phyloP scores from a whole-genome alignment of 2,113 vertebrate species.

The Lethenteron reissneri region DNA sequence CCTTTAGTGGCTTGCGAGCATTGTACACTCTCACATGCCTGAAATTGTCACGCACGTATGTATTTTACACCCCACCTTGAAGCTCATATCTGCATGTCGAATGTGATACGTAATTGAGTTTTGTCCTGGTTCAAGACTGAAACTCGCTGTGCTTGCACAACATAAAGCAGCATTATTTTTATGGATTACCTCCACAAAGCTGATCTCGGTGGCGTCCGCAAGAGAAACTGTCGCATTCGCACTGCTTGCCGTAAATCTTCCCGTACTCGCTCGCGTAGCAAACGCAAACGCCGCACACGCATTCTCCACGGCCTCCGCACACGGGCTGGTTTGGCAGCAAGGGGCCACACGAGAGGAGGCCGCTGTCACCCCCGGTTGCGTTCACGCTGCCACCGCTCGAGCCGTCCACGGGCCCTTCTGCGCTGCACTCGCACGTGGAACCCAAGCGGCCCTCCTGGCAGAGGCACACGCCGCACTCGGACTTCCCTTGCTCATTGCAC shows the following conservation, averaged over 20 bases:
- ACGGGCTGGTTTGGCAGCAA: conserved; percentile 36
- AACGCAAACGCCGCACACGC: conserved; percentile 79
- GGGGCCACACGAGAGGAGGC: conserved; percentile 51
- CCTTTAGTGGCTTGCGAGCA: too few species aligned
- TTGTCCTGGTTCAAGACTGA: too few species aligned
- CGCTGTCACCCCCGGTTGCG: background rate
- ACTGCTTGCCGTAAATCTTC: conserved; percentile 79
- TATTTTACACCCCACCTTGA: too few species aligned
- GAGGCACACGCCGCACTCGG: background rate
- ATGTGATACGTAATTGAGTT: too few species aligned
- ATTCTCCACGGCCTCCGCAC: conserved; percentile 72
- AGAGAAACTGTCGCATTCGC: conserved; percentile 89
- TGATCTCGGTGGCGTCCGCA: conserved; percentile 72
- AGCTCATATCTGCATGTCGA: too few species aligned
- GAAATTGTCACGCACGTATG: too few species aligned
- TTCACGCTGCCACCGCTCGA: too few species aligned
- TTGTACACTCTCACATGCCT: too few species aligned
- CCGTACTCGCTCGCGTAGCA: conserved; percentile 86
- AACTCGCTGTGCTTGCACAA: too few species aligned
- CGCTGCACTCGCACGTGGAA: background rate
- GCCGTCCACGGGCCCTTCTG: too few species aligned
- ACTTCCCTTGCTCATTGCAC: background rate
- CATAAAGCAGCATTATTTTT: too few species aligned
- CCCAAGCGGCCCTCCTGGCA: conserved; percentile 2
- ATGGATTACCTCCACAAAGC: conserved; percentile 65